Base-by-base conservation (phyloP, 92 coral and sea anemone species). In the Umimayanthus chanpuru region DNA sequence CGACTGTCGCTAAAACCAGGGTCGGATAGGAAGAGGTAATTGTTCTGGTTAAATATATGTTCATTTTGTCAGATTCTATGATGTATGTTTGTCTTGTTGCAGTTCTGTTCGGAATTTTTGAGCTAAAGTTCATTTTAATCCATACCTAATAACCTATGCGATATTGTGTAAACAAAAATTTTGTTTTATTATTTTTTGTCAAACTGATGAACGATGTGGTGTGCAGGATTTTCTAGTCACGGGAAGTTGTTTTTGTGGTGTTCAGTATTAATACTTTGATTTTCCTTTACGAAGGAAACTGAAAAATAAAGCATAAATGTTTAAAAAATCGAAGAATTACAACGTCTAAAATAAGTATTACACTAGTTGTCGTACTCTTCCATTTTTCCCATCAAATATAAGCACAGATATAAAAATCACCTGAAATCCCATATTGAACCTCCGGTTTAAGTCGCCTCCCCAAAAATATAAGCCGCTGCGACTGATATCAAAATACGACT, bases 21-120 rank as follows among this genome's bases (percentile, higher is more conserved):
- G 55, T n/a, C 68, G 21, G 36, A 79, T 79, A 23, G 40, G 23
- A 79, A 79, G 64, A 79, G 30, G 82, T 79, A 53, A 79, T 55
- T 32, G 36, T 2, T 32, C 2, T 32, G 36, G 1, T 32, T 32
- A 32, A 32, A 32, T 32, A 32, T 32, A 32, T 79, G 29, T 79
- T 30, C 79, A 3, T 74, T 74, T 50, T 74, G 79, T 74, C 18
- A 12, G 44, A 21, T 30, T 39, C 79, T 16, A 14, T 74, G 41
- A 12, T 30, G 36, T 32, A 3, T 38, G 21, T 3, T 10, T 74
- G n/a, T 74, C 36, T 15, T 15, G 9, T 74, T 20, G 10, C 47
- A 39, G 49, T 68, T 68, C 29, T 68, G 3, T 25, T 68, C 11
- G 73, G 73, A 68, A 9, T 5, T 47, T 47, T 11, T 47, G 9